Conservation (phyloP, 2,797 vertebrate genomes). For the Rallus crepitans region DNA sequence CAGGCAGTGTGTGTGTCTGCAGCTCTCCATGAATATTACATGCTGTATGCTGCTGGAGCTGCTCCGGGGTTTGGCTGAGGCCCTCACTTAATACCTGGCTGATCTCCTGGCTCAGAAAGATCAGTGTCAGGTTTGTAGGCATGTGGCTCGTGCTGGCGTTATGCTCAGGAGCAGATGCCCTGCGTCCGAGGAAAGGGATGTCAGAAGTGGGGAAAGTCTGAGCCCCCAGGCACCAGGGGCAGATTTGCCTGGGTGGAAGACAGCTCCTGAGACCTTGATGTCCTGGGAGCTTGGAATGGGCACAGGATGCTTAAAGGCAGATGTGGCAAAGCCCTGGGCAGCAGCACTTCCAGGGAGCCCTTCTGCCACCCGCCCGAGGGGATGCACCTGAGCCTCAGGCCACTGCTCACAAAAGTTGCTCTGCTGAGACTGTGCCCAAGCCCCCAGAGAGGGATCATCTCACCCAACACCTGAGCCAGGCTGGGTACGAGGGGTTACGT, state of each 20-base stretch:
- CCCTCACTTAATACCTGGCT: background rate
- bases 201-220: background rate
- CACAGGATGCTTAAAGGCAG: background rate
- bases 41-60: background rate
- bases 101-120: background rate
- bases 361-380: background rate
- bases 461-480: background rate
- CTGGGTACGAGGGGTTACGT: background rate
- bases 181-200: background rate
- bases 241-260: background rate
- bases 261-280: background rate
- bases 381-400: background rate
- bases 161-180: background rate
- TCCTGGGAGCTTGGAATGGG: background rate
- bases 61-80: background rate
- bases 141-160: accelerated
- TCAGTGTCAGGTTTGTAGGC: background rate
- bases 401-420: accelerated
- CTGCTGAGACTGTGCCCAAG: background rate
- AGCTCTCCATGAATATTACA: background rate
- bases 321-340: accelerated
- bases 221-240: background rate
- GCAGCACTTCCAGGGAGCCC: background rate
- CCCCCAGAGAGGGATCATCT: background rate
- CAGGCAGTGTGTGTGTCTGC: background rate